Percentiles rank a stretch among this genome's conserved stretches.
Evolutionary conservation across 2,113 vertebrate genomes (phyloP).

Genomic region (Dascyllus trimaculatus): DNA sequence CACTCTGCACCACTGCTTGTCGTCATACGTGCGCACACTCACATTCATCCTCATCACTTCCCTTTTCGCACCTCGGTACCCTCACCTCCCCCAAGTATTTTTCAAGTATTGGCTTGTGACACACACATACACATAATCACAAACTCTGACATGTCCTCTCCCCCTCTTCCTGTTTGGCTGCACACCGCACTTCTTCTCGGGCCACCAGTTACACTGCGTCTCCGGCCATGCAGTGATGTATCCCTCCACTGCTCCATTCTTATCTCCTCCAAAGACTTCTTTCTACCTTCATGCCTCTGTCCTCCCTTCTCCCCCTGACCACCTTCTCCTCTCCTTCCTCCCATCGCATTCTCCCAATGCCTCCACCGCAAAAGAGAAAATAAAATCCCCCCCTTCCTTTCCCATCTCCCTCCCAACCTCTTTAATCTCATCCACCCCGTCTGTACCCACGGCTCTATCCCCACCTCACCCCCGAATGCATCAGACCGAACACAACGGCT

Average conservation of each 20-base stretch:
- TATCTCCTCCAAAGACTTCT: constrained; percentile 57
- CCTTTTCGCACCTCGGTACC: constrained; percentile 39
- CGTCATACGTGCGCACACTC: constrained; percentile 44
- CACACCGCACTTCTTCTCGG: constrained; percentile 41
- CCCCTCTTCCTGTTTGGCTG: constrained; percentile 39
- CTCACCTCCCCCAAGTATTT: constrained; percentile 33
- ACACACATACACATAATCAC: constrained; percentile 13
- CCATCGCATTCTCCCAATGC: neutral
- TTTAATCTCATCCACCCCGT: constrained; percentile 57
- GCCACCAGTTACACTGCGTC: constrained; percentile 50
- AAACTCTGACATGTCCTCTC: constrained; percentile 37
- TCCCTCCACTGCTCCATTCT: constrained; percentile 49
- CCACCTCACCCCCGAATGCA: constrained; percentile 17
- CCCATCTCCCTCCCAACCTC: constrained; percentile 44
- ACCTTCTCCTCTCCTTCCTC: constrained; percentile 10
- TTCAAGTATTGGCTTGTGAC: neutral
- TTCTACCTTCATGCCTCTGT: constrained; percentile 46
- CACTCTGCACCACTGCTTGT: constrained; percentile 44
- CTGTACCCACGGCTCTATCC: constrained; percentile 17
- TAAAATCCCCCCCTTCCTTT: neutral
- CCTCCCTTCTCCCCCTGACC: constrained; percentile 30
- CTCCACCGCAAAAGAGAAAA: constrained; percentile 29
- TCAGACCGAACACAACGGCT: constrained; percentile 4
- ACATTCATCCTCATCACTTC: constrained; percentile 70
- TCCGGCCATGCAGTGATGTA: constrained; percentile 65